Evolutionary conservation across 2,888 invertebrate genomes (phyloP).

Genomic region (Chrysotoxum bicinctum): DNA sequence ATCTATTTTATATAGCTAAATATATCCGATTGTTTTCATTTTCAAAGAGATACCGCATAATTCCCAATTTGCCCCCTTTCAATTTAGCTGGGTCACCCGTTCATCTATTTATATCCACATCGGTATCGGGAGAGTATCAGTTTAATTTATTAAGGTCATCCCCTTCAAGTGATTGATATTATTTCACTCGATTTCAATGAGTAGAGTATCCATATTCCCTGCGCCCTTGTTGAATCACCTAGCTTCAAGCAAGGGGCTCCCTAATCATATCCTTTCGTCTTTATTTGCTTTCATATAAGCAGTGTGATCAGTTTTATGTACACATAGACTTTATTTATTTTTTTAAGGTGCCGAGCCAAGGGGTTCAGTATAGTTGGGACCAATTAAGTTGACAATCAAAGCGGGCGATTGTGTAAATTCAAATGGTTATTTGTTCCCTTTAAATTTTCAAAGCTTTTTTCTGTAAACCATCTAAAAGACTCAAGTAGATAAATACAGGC

Average conservation of each 20-base stretch:
- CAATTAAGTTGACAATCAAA: neutral
- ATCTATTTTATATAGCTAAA: no score
- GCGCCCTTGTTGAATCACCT: neutral
- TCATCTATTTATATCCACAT: slow-evolving; percentile 2
- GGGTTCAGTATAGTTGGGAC: neutral
- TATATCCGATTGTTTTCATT: slow-evolving; percentile 13
- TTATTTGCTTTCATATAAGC: slow-evolving; percentile 71
- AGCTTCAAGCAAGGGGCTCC: neutral
- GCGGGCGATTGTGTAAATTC: neutral
- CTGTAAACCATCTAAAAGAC: no score
- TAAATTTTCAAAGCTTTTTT: no score
- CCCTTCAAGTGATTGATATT: slow-evolving; percentile 61
- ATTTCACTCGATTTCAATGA: slow-evolving; percentile 67
- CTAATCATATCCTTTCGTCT: slow-evolving; percentile 69
- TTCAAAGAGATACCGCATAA: slow-evolving; percentile 46
- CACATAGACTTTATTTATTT: slow-evolving; percentile 45
- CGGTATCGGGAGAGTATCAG: slow-evolving; percentile 29
- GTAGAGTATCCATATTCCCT: neutral
- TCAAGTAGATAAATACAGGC: no score
- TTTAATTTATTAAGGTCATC: slow-evolving; percentile 72
- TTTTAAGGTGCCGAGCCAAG: neutral
- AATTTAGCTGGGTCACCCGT: slow-evolving; percentile 25
- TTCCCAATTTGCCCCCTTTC: slow-evolving; percentile 55
- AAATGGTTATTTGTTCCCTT: no score
- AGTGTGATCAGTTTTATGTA: slow-evolving; percentile 67